Percentiles rank a stretch among this genome's conserved stretches.
phyloP scores from a whole-genome alignment of 2,113 vertebrate genomes.

The Phrynocephalus versicolor region DNA sequence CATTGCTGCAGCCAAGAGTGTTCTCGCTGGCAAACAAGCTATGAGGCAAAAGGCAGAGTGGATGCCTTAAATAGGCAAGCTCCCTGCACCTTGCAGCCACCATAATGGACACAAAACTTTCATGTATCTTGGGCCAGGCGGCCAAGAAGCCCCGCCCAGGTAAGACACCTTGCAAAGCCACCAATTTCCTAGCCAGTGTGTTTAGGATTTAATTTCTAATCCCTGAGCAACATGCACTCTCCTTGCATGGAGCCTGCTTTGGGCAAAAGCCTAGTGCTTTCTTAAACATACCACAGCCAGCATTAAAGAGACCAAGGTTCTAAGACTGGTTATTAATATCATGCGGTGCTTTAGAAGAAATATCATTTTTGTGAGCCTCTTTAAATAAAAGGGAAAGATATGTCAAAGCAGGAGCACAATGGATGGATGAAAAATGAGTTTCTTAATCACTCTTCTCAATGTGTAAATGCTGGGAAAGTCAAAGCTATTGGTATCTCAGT shows the following conservation, averaged over 20 bases:
- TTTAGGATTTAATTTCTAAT: too few species aligned
- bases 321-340: constrained; percentile 1
- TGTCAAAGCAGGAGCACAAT: neutral
- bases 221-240: too few species aligned
- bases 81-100: too few species aligned
- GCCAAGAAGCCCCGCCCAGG: too few species aligned
- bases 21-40: too few species aligned
- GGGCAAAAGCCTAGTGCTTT: neutral
- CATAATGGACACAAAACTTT: too few species aligned
- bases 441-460: fast-evolving
- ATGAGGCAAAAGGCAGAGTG: too few species aligned
- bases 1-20: too few species aligned
- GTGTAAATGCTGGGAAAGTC: neutral
- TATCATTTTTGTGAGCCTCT: neutral
- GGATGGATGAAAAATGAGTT: neutral
- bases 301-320: neutral
- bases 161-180: too few species aligned
- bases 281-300: neutral
- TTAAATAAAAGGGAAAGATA: neutral
- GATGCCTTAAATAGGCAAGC: too few species aligned
- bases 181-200: too few species aligned
- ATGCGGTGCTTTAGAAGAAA: neutral
- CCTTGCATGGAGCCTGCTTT: neutral
- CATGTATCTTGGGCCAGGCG: too few species aligned
- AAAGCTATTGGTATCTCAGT: neutral